A percentile compares a stretch with the other conserved stretches of the same genome.
Evolutionary conservation across 2,113 vertebrate species (phyloP).

Genomic region (Condylura cristata): DNA sequence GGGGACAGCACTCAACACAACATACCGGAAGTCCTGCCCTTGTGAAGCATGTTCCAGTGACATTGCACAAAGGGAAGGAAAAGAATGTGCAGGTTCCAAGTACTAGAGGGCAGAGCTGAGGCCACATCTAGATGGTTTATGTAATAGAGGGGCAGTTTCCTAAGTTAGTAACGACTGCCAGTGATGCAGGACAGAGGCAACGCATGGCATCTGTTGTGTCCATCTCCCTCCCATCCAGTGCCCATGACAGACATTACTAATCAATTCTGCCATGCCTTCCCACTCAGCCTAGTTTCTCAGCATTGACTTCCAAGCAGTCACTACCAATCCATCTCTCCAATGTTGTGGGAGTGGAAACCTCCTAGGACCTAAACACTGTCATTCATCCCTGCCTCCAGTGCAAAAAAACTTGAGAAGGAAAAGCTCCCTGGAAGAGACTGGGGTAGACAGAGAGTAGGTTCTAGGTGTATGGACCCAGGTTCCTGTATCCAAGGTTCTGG

Average conservation of each 20-base stretch:
- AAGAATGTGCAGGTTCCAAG: background rate
- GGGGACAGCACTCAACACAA: background rate
- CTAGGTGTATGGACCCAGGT: background rate
- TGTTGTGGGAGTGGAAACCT: background rate
- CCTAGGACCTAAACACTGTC: background rate
- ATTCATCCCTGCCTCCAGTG: accelerated
- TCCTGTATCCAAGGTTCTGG: background rate
- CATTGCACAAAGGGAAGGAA: background rate
- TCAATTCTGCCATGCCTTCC: background rate
- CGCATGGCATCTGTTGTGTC: no score
- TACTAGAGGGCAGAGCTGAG: background rate
- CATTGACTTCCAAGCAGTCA: background rate
- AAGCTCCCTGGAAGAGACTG: background rate
- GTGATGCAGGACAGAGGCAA: background rate
- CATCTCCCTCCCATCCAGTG: no score
- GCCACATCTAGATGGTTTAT: background rate
- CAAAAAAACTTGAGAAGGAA: background rate
- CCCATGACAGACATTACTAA: background rate
- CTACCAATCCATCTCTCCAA: background rate
- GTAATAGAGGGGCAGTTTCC: background rate
- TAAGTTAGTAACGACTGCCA: background rate
- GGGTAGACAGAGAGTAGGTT: background rate
- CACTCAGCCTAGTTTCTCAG: background rate
- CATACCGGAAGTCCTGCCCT: background rate
- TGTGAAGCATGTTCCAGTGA: accelerated